A percentile compares a stretch with the other conserved stretches of the same genome.
Conservation (phyloP, 2,113 vertebrate species). For the Oryctolagus cuniculus region DNA sequence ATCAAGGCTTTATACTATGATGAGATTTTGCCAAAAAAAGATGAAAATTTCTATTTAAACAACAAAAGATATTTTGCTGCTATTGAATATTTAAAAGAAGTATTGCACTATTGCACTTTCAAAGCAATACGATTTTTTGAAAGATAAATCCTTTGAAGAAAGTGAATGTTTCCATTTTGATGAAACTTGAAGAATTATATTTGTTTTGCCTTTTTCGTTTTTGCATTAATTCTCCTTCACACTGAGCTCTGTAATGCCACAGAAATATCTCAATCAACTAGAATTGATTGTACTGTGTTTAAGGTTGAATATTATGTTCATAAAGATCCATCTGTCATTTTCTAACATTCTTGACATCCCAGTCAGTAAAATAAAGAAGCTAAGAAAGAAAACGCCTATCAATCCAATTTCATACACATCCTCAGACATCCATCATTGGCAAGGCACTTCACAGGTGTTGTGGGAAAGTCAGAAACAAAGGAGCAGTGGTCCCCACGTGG, state of each 20-base stretch:
- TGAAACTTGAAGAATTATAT: constrained; percentile 35
- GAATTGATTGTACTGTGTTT: background rate
- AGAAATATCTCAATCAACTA: background rate
- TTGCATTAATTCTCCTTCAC: constrained; percentile 18
- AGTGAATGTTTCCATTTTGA: constrained; percentile 37
- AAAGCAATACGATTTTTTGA: constrained; percentile 71
- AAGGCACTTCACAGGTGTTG: background rate
- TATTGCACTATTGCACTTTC: constrained; percentile 70
- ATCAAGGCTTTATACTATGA: constrained; percentile 79
- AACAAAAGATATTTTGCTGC: constrained; percentile 72
- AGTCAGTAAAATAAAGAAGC: constrained; percentile 1
- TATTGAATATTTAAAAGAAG: constrained; percentile 63
- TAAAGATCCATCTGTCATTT: background rate
- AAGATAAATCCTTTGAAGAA: constrained; percentile 75
- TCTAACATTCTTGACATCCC: background rate
- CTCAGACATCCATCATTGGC: background rate
- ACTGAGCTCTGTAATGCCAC: background rate
- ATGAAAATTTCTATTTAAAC: constrained; percentile 75
- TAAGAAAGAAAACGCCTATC: background rate
- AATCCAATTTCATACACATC: background rate
- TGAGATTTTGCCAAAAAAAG: constrained; percentile 78
- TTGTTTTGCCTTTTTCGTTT: constrained; percentile 57
- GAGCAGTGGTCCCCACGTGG: background rate
- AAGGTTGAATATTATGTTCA: background rate
- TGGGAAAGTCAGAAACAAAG: constrained; percentile 29